Base-by-base conservation (phyloP, 1,140 invertebrate species). In the Leguminivora glycinivorella region DNA sequence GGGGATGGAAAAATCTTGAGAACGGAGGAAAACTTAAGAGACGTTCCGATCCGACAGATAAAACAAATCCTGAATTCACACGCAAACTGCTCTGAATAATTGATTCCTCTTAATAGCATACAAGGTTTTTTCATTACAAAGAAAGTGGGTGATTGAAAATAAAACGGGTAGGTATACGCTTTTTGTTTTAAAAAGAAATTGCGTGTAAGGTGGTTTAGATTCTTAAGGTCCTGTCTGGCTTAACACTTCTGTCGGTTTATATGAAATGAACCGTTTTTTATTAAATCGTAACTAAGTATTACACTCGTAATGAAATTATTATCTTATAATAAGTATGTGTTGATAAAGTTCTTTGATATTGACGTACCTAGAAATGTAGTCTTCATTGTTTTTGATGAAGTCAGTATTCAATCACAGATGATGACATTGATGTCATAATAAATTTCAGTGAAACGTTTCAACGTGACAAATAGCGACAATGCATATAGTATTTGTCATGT, bases 81-180 rank as follows among this genome's bases (percentile, higher is more conserved):
- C 19, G 47, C 47, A 71, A 60, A 66, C 68, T 52, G 66, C 25
- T 40, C 29, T 76, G 70, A 74, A 76, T 76, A 74, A 24, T 76
- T 70, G 38, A 76, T 22, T 68, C 47, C 14, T 67, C 67, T 70
- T 76, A 76, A 76, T 76, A 70, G 67, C 34, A 38, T 75, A 76
- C 75, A 74, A 56, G 72, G 52, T 76, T 74, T 69, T 66, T 58
- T 74, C 72, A 76, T 76, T 71, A 71, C 56, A 34, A 12, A 29
- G 10, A 2, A 22, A 52, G n/a, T 19, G 17, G 19, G 43, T 7
- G n/a, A 52, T 52, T 17, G 43, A 52, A 52, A 19, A 38, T 0
- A 14, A 52, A 52, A 52, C 47, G 22, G 47, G n/a, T 3, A 52
- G 47, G n/a, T 3, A 52, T 22, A 52, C 3, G 47, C 47, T 52